phyloP scores from a whole-genome alignment of 2,888 invertebrate species.

The Crepidodera aurea region DNA sequence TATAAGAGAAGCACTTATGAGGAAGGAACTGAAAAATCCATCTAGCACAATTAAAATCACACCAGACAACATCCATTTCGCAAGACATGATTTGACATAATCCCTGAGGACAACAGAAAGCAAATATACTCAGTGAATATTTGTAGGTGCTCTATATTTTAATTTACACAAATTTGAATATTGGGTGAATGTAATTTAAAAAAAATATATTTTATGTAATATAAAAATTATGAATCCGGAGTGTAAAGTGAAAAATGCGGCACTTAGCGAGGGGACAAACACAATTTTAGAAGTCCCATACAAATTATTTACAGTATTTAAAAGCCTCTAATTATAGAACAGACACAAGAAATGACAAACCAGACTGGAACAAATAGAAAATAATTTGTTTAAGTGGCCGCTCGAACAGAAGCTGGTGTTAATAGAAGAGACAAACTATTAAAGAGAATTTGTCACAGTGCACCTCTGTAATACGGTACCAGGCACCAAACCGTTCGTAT shows the following conservation, averaged over 20 bases:
- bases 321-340: constrained; percentile 42
- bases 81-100: no score
- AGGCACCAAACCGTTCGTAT: constrained; percentile 48
- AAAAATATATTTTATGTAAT: no score
- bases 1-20: no score
- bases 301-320: constrained; percentile 39
- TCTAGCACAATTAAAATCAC: no score
- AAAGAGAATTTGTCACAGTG: constrained; percentile 45
- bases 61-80: no score
- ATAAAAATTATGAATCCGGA: constrained; percentile 42
- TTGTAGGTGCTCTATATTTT: no score
- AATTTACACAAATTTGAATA: no score
- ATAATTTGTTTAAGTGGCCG: constrained; percentile 37
- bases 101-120: no score
- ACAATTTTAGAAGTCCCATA: constrained; percentile 19
- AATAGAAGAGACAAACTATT: constrained; percentile 43
- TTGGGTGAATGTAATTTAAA: no score
- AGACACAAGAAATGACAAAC: constrained; percentile 43
- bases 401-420: constrained; percentile 41
- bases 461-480: constrained; percentile 43
- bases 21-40: no score
- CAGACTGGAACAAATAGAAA: constrained; percentile 41
- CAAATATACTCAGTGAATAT: no score
- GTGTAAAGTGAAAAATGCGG: constrained; percentile 1
- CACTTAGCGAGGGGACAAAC: constrained; percentile 14